A percentile compares a stretch with the other conserved stretches of the same genome.
phyloP scores from a whole-genome alignment of 2,113 vertebrate genomes.

The Strigops habroptila region DNA sequence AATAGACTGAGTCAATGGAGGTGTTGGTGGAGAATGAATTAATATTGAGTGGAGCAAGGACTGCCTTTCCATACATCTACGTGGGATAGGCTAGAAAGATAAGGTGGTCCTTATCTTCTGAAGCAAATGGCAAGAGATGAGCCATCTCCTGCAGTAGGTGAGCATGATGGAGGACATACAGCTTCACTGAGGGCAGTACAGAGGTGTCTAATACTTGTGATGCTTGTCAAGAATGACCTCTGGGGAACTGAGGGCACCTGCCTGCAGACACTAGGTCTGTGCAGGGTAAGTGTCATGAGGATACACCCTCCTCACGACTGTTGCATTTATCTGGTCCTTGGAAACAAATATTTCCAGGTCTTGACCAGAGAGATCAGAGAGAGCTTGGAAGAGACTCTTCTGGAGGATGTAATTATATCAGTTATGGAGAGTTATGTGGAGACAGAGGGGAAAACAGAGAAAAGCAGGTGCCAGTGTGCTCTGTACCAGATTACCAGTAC shows the following conservation, averaged over 20 bases:
- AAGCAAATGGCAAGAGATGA: neutral
- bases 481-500: neutral
- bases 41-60: neutral
- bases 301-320: neutral
- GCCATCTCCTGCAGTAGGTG: neutral
- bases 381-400: neutral
- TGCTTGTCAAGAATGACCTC: neutral
- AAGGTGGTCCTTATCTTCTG: neutral
- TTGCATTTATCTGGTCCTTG: neutral
- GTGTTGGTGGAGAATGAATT: neutral
- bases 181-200: neutral
- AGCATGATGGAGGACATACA: neutral
- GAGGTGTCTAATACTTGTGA: neutral
- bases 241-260: neutral
- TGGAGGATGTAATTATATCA: neutral
- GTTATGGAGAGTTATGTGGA: neutral
- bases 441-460: neutral
- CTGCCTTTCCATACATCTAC: neutral
- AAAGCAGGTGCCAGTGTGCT: neutral
- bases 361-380: neutral
- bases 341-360: neutral
- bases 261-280: neutral
- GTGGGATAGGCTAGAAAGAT: neutral
- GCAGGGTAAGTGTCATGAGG: neutral
- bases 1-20: neutral